phyloP scores from a whole-genome alignment of 1,140 invertebrate species.

The Plutomurus gul region DNA sequence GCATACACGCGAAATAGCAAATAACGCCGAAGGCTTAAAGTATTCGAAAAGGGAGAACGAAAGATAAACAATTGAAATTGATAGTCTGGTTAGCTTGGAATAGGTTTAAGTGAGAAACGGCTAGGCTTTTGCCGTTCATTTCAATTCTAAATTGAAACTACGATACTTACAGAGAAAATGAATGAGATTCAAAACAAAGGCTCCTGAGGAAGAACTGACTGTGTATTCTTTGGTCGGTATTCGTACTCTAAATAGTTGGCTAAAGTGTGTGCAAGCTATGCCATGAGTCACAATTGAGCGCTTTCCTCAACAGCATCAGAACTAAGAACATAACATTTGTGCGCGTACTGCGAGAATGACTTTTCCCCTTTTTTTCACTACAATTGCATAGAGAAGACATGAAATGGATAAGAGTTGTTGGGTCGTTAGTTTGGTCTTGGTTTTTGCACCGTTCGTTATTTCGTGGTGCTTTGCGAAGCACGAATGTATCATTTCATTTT shows the following conservation, averaged over 20 bases:
- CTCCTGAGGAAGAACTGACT: background rate
- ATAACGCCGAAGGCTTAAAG: background rate
- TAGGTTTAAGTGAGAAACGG: background rate
- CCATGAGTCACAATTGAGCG: no score
- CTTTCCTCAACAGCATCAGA: no score
- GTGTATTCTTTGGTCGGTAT: background rate
- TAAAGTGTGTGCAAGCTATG: no score
- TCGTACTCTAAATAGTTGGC: background rate
- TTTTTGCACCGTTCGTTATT: no score
- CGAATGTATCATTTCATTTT: no score
- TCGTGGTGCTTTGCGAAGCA: no score
- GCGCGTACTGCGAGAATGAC: no score
- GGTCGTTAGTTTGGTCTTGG: no score
- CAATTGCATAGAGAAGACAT: no score
- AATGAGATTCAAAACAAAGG: constrained; percentile 15
- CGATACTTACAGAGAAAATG: background rate
- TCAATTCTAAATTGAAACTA: constrained; percentile 14
- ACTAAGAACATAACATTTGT: no score
- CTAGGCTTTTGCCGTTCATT: background rate
- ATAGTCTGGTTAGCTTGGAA: constrained; percentile 13
- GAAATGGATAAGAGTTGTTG: no score
- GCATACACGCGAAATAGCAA: background rate
- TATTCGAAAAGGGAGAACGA: background rate
- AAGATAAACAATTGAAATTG: constrained; percentile 22
- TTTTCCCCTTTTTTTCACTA: no score